Conservation (phyloP, 2,113 vertebrate genomes). For the Pollimyrus isidori region DNA sequence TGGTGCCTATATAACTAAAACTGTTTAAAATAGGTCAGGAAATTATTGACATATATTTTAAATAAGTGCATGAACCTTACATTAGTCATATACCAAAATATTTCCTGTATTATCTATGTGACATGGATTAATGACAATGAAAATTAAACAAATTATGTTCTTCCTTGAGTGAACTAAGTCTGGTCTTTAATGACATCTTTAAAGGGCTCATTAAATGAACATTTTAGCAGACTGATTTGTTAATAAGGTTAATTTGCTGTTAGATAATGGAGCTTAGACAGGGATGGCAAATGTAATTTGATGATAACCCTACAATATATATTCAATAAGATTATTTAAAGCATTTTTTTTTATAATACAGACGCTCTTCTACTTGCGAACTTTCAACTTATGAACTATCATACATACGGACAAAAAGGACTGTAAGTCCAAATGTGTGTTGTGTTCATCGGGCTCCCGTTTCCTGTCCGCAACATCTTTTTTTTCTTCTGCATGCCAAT, state of each 20-base stretch:
- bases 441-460: too few species aligned
- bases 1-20: neutral
- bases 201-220: conserved; percentile 2
- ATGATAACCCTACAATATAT: conserved; percentile 31
- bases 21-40: neutral
- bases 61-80: conserved; percentile 13
- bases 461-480: too few species aligned
- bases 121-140: conserved; percentile 18
- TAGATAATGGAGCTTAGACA: neutral
- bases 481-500: too few species aligned
- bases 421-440: too few species aligned
- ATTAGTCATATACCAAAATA: conserved; percentile 11
- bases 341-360: neutral
- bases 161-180: conserved; percentile 7
- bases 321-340: conserved; percentile 42
- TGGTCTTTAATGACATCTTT: neutral
- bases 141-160: neutral
- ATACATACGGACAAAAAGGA: too few species aligned
- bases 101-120: conserved; percentile 19
- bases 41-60: neutral
- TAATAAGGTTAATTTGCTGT: conserved; percentile 16
- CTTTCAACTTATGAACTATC: too few species aligned
- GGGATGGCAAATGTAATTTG: conserved; percentile 15
- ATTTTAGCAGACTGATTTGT: conserved; percentile 2
- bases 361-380: too few species aligned